Conservation (phyloP, 2,888 invertebrate species). For the Cataglyphis albicans region DNA sequence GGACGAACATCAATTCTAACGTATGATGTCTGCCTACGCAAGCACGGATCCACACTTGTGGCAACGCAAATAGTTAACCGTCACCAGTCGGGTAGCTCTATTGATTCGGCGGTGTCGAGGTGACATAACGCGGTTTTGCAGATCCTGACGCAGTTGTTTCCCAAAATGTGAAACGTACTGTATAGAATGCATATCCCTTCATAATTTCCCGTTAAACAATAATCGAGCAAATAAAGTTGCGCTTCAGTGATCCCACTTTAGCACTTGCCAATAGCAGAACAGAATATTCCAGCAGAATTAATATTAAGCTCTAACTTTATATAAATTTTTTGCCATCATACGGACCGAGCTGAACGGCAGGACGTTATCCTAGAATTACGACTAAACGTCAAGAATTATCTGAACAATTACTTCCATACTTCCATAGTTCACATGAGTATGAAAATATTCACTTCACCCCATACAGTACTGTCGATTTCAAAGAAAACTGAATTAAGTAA, state of each 20-base stretch:
- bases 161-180: conserved; percentile 35
- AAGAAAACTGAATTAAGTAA: conserved; percentile 31
- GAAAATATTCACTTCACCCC: conserved; percentile 18
- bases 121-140: conserved; percentile 63
- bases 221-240: neutral
- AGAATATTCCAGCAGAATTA: neutral
- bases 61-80: conserved; percentile 69
- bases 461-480: conserved; percentile 7
- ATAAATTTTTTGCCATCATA: neutral
- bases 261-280: neutral
- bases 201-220: neutral
- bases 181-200: neutral
- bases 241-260: neutral
- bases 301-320: neutral
- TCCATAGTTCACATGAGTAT: conserved; percentile 17
- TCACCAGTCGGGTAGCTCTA: conserved; percentile 57
- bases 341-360: neutral
- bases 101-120: conserved; percentile 67
- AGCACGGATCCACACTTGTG: conserved; percentile 64
- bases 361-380: conserved; percentile 7
- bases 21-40: conserved; percentile 25
- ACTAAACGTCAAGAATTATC: conserved; percentile 13
- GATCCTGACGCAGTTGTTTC: conserved; percentile 44
- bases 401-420: conserved; percentile 5
- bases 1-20: neutral